These are phyloP conservation scores for Threskiornis aethiopicus DNA, from an alignment of 2,797 vertebrate genomes.

Conservation along the genomic window DNA sequence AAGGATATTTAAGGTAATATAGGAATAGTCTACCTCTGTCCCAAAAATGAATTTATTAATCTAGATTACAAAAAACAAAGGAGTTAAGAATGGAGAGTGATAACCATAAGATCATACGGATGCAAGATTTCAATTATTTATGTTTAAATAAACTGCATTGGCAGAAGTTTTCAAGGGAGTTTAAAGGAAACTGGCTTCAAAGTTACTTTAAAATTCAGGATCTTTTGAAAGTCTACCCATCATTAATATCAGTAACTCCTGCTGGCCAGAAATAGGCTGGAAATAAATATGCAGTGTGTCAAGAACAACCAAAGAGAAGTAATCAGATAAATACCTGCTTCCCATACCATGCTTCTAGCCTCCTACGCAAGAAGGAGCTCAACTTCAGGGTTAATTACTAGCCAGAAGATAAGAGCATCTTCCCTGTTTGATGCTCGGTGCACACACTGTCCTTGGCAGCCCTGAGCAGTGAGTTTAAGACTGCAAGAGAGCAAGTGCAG, in stretches of 20 bases:
- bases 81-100: not conserved
- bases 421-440: not conserved
- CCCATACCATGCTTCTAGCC: not conserved
- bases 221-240: not conserved
- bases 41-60: not conserved
- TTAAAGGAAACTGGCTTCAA: not conserved
- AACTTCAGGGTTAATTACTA: not conserved
- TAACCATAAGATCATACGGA: not conserved
- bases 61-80: not conserved
- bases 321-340: not conserved
- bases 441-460: not conserved
- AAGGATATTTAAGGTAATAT: not conserved
- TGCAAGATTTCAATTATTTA: not conserved
- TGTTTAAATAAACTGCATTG: not conserved
- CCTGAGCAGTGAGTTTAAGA: fast-evolving
- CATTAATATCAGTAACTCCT: not conserved
- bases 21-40: not conserved
- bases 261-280: not conserved
- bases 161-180: not conserved
- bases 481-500: not conserved
- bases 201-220: not conserved
- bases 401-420: not conserved
- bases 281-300: not conserved
- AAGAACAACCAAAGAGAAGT: not conserved
- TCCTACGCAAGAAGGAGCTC: not conserved